Percentiles rank a stretch among this genome's conserved stretches.
Evolutionary conservation across 2,888 invertebrate genomes (phyloP).

Genomic region (Caenorhabditis macrosperma): DNA sequence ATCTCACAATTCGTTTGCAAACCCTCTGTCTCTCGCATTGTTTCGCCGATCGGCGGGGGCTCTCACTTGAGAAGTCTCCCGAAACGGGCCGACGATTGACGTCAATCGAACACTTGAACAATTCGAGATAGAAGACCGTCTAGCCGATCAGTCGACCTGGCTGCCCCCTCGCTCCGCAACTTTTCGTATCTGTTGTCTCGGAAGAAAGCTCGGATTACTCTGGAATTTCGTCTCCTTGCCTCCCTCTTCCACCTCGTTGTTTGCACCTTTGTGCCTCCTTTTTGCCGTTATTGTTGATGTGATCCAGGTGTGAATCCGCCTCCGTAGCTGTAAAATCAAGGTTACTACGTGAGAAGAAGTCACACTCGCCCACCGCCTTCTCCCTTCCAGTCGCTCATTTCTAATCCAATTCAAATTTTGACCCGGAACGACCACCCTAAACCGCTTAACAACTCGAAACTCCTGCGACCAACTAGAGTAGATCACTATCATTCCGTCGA

Average conservation of each 20-base stretch:
- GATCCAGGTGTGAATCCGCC: slow-evolving; percentile 41
- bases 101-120: slow-evolving; percentile 53
- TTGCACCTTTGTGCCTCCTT: slow-evolving; percentile 5
- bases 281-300: slow-evolving; percentile 32
- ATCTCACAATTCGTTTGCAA: slow-evolving; percentile 21
- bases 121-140: slow-evolving; percentile 16
- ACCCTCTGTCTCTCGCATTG: background rate
- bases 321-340: slow-evolving; percentile 1
- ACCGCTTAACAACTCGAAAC: background rate
- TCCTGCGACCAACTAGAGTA: background rate
- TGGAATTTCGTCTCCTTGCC: slow-evolving; percentile 20
- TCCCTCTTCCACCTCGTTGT: background rate
- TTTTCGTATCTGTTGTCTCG: background rate
- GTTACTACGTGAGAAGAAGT: background rate
- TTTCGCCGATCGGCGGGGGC: background rate
- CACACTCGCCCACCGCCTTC: background rate
- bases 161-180: background rate
- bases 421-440: background rate
- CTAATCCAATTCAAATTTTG: background rate
- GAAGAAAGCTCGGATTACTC: slow-evolving; percentile 20
- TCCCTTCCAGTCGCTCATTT: background rate
- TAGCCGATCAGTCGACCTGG: slow-evolving; percentile 38
- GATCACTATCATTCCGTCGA: slow-evolving; percentile 3
- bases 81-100: slow-evolving; percentile 21
- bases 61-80: slow-evolving; percentile 8